Evolutionary conservation across 2,888 invertebrate species (phyloP).

Genomic region (Metacarcinus magister): DNA sequence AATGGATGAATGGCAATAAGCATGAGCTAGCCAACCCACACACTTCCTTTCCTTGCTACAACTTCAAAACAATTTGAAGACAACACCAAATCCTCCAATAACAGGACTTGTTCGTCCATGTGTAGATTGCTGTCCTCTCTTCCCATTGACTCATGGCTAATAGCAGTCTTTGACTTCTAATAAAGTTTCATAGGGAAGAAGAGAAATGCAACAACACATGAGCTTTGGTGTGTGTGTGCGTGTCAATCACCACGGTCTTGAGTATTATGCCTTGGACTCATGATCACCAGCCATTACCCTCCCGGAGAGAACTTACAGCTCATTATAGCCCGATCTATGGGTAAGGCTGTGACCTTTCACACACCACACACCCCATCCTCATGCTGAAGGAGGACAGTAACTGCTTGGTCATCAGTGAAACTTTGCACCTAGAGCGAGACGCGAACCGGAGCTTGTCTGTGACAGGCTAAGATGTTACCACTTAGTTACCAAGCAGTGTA

Average conservation of each 20-base stretch:
- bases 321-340: background rate
- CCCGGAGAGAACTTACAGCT: background rate
- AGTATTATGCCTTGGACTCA: too few species aligned
- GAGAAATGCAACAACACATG: background rate
- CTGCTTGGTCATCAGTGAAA: too few species aligned
- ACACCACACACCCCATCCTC: too few species aligned
- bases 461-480: too few species aligned
- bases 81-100: background rate
- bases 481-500: background rate
- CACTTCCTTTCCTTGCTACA: background rate
- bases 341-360: too few species aligned
- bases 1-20: background rate
- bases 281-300: background rate
- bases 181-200: background rate
- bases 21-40: slow-evolving; percentile 19
- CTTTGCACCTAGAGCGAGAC: too few species aligned
- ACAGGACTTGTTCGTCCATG: background rate
- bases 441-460: too few species aligned
- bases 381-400: too few species aligned
- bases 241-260: background rate
- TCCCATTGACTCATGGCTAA: background rate
- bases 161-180: background rate
- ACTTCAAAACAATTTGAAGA: background rate
- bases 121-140: background rate
- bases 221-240: background rate